These are phyloP conservation scores for Cheilinus undulatus DNA, from an alignment of 2,113 vertebrate genomes.

Conservation along the genomic window DNA sequence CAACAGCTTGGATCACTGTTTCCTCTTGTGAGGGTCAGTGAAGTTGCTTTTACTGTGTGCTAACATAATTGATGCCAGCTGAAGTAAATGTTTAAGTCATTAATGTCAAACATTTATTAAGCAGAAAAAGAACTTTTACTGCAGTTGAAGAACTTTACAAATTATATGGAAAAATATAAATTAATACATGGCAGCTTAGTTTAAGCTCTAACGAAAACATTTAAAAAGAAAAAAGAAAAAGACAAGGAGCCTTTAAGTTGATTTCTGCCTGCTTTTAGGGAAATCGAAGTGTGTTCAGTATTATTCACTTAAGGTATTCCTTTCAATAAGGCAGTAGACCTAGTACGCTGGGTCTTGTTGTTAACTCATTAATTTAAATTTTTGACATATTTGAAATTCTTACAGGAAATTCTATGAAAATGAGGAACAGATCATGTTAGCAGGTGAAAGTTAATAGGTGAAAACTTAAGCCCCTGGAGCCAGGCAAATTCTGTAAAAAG, in stretches of 20 bases:
- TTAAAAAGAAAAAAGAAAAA: constrained; percentile 6
- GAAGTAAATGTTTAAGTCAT: constrained; percentile 10
- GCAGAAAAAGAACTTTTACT: background rate
- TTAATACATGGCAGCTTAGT: background rate
- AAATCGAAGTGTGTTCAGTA: background rate
- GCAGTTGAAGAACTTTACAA: background rate
- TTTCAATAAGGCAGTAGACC: background rate
- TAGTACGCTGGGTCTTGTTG: background rate
- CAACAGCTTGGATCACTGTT: constrained; percentile 37
- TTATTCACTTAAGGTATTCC: background rate
- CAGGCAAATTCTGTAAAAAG: no score
- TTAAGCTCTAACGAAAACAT: no score
- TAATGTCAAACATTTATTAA: background rate
- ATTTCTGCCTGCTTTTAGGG: background rate
- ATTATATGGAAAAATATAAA: background rate
- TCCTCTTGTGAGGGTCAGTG: constrained; percentile 31
- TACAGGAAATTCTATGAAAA: no score
- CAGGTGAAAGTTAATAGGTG: no score
- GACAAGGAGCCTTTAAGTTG: background rate
- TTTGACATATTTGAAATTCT: no score
- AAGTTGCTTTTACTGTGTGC: constrained; percentile 8
- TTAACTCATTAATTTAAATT: background rate
- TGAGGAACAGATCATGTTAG: no score
- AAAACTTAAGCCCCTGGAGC: no score
- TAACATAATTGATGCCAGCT: constrained; percentile 1